Conservation (phyloP, 2,888 invertebrate genomes). For the Papilio elwesi region DNA sequence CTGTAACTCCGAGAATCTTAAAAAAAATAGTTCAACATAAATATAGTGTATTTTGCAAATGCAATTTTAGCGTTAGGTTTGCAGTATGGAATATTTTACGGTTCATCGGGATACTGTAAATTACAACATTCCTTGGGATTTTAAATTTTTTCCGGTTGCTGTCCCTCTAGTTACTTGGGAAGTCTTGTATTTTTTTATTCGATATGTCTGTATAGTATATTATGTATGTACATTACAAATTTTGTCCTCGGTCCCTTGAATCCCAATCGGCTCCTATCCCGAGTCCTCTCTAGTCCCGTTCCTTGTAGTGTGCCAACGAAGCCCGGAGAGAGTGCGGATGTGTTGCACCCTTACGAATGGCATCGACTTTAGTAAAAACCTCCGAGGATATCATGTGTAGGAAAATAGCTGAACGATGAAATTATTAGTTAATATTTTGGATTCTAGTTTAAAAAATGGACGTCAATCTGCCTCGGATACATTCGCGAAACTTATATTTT, state of each 20-base stretch:
- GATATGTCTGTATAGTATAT: slow-evolving; percentile 50
- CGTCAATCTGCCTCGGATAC: slow-evolving; percentile 55
- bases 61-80: slow-evolving; percentile 65
- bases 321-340: slow-evolving; percentile 65
- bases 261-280: slow-evolving; percentile 70
- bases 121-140: slow-evolving; percentile 77
- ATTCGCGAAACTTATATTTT: slow-evolving; percentile 67
- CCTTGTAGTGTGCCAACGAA: slow-evolving; percentile 80
- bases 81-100: slow-evolving; percentile 59
- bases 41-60: slow-evolving; percentile 67
- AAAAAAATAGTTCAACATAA: slow-evolving; percentile 70
- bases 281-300: slow-evolving; percentile 79
- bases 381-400: slow-evolving; percentile 23
- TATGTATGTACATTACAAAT: slow-evolving; percentile 52
- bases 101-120: slow-evolving; percentile 71
- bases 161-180: slow-evolving; percentile 36
- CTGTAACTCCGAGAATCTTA: slow-evolving; percentile 61
- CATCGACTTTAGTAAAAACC: slow-evolving; percentile 1
- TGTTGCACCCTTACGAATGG: slow-evolving; percentile 46
- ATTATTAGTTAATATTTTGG: slow-evolving; percentile 53
- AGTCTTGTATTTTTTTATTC: slow-evolving; percentile 47
- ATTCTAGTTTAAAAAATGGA: slow-evolving; percentile 53
- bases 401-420: slow-evolving; percentile 34
- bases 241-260: slow-evolving; percentile 61
- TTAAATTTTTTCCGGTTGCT: slow-evolving; percentile 64